These are phyloP conservation scores for Andrena cerasifolii DNA, from an alignment of 1,140 invertebrate species.

Conservation along the genomic window DNA sequence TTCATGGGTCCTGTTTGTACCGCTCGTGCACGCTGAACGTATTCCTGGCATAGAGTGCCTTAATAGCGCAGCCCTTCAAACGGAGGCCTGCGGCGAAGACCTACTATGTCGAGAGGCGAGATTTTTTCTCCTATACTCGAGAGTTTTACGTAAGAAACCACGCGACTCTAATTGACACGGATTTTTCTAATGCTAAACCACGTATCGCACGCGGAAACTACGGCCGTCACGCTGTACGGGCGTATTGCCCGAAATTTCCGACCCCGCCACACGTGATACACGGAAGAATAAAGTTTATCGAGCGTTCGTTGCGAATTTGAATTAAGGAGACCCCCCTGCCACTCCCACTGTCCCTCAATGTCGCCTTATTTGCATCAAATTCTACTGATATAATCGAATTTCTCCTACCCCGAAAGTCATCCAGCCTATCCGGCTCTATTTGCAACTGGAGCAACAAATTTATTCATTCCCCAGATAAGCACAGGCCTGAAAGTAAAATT, in stretches of 20 bases:
- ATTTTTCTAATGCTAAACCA: conserved; percentile 47
- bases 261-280: conserved; percentile 58
- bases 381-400: no score
- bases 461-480: no score
- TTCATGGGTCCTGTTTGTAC: conserved; percentile 49
- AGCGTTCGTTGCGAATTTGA: conserved; percentile 63
- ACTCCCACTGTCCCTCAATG: neutral
- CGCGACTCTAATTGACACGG: conserved; percentile 18
- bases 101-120: conserved; percentile 50
- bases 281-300: conserved; percentile 71
- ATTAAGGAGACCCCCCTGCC: neutral
- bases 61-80: conserved; percentile 49
- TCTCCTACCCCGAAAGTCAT: no score
- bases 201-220: conserved; percentile 7
- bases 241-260: conserved; percentile 4
- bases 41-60: conserved; percentile 71
- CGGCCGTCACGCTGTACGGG: conserved; percentile 29
- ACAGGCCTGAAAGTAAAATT: no score
- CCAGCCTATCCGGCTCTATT: no score
- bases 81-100: conserved; percentile 38
- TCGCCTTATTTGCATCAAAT: no score
- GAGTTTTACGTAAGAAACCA: conserved; percentile 47
- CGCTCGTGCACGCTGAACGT: conserved; percentile 57
- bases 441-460: no score
- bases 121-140: conserved; percentile 35